Evolutionary conservation across 1,140 invertebrate species (phyloP).

Genomic region (Ostrea edulis): DNA sequence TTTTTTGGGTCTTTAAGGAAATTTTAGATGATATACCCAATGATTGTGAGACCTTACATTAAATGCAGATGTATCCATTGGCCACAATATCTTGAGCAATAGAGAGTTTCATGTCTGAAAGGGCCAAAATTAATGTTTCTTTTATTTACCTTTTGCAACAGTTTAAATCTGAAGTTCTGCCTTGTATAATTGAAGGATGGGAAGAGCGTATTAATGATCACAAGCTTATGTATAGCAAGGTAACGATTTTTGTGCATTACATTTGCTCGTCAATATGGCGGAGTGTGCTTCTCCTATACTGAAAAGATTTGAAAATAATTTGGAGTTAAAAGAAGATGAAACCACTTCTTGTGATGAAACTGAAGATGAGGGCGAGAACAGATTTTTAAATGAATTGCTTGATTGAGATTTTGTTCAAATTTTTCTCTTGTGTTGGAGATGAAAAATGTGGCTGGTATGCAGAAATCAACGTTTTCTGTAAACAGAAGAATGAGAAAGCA

Average conservation of each 20-base stretch:
- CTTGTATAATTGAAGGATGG: conserved; percentile 19
- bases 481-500: not conserved
- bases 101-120: conserved; percentile 54
- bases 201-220: too few relatives aligned
- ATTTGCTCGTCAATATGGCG: conserved; percentile 53
- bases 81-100: conserved; percentile 51
- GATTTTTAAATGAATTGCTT: too few relatives aligned
- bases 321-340: not conserved
- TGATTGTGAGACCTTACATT: conserved; percentile 16
- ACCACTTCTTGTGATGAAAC: not conserved
- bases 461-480: conserved; percentile 42
- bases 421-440: too few relatives aligned
- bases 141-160: conserved; percentile 53
- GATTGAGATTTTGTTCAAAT: too few relatives aligned
- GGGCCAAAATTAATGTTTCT: conserved; percentile 52
- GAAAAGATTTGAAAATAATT: conserved; percentile 25
- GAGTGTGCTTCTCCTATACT: conserved; percentile 29
- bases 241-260: conserved; percentile 48
- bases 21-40: conserved; percentile 52
- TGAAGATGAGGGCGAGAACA: too few relatives aligned
- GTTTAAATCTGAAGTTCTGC: conserved; percentile 48
- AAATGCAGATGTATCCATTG: not conserved
- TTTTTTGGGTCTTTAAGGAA: too few relatives aligned
- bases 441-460: conserved; percentile 53
- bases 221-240: too few relatives aligned